A percentile compares a stretch with the other conserved stretches of the same genome.
Evolutionary conservation across 2,888 invertebrate species (phyloP).

Genomic region (Caradrina clavipalpis): DNA sequence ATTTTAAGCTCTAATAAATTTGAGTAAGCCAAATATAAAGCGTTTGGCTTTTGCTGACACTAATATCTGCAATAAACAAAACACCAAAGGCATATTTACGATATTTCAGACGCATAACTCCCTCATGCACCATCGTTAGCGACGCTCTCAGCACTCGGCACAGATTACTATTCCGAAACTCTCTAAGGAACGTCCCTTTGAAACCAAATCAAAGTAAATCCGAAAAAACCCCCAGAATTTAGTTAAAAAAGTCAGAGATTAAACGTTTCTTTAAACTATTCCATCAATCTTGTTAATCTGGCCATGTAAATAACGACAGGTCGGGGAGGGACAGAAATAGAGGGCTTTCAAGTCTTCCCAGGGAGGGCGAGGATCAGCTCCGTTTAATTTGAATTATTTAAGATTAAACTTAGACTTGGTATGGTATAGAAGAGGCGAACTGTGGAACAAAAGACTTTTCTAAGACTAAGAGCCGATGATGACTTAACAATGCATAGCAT

Average conservation of each 20-base stretch:
- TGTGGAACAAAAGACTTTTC: constrained; percentile 15
- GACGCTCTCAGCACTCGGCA: constrained; percentile 31
- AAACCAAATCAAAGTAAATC: constrained; percentile 63
- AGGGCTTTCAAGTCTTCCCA: constrained; percentile 49
- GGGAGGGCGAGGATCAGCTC: constrained; percentile 54
- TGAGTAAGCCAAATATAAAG: neutral
- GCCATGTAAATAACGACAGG: constrained; percentile 70
- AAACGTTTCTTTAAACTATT: constrained; percentile 70
- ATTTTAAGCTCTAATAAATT: neutral
- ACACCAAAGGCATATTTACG: neutral
- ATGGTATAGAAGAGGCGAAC: neutral
- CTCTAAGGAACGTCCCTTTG: constrained; percentile 49
- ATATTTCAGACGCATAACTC: constrained; percentile 14
- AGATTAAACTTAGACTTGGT: constrained; percentile 50
- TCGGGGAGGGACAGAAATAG: constrained; percentile 65
- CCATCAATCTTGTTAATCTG: constrained; percentile 77
- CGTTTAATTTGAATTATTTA: constrained; percentile 65
- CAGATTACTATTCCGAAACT: constrained; percentile 43
- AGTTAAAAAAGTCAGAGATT: constrained; percentile 73
- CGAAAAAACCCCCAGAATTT: constrained; percentile 54
- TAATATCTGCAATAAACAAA: constrained; percentile 10
- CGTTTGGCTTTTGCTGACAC: too few species aligned
- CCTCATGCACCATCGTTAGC: neutral
- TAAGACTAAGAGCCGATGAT: neutral
- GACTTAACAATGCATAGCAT: neutral